Conservation (phyloP, 2,888 invertebrate species). For the Cenopis cana region DNA sequence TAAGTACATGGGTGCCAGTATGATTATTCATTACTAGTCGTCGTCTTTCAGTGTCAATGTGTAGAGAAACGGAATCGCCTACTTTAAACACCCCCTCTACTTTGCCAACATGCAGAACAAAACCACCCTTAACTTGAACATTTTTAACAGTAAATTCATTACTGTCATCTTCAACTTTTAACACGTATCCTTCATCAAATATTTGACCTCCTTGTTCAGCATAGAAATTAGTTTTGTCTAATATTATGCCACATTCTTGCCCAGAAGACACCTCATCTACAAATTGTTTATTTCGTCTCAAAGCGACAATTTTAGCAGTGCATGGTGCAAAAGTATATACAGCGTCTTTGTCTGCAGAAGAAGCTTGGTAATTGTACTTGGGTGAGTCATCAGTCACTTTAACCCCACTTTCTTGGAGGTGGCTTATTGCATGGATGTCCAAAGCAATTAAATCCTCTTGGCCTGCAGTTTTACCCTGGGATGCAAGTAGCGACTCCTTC, state of each 20-base stretch:
- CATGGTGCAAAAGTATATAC: conserved; percentile 91
- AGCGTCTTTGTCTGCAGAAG: conserved; percentile 86
- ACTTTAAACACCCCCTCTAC: conserved; percentile 93
- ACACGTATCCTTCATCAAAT: conserved; percentile 97
- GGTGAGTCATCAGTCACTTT: conserved; percentile 94
- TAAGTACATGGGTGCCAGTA: conserved; percentile 98
- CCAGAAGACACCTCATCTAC: conserved; percentile 92
- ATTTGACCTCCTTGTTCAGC: conserved; percentile 99
- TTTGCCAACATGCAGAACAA: conserved; percentile 96
- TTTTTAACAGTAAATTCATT: conserved; percentile 96
- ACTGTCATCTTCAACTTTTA: conserved; percentile 92
- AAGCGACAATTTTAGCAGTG: conserved; percentile 91
- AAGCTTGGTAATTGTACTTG: conserved; percentile 94
- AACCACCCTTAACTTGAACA: conserved; percentile 98
- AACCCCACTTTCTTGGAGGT: conserved; percentile 91
- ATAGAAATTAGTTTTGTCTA: conserved; percentile 98
- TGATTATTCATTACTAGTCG: conserved; percentile 99
- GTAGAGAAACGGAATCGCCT: conserved; percentile 93
- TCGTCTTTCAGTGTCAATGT: conserved; percentile 93
- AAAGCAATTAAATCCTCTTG: conserved; percentile 94
- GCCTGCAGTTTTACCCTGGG: conserved; percentile 93
- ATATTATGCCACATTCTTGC: conserved; percentile 95
- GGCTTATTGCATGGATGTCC: conserved; percentile 97
- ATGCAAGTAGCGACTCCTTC: conserved; percentile 94
- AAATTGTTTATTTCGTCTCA: conserved; percentile 93